A percentile compares a stretch with the other conserved stretches of the same genome.
phyloP scores from a whole-genome alignment of 2,113 vertebrate genomes.

The Spheniscus mendiculus region DNA sequence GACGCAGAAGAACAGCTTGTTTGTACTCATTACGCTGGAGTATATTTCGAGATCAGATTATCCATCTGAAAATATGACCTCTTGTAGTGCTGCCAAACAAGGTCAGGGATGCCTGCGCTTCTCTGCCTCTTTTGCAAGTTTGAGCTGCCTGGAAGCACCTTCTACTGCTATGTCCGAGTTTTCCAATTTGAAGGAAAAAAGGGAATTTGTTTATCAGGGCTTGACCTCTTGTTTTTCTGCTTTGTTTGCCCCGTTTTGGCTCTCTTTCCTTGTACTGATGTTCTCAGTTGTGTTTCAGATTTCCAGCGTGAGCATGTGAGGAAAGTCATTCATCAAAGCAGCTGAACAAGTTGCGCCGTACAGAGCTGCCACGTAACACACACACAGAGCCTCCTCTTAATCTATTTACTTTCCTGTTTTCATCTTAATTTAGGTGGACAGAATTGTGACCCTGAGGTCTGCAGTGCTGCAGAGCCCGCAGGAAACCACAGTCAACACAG shows the following conservation, averaged over 20 bases:
- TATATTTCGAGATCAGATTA: constrained; percentile 37
- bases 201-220: background rate
- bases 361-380: background rate
- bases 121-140: background rate
- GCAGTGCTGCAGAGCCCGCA: background rate
- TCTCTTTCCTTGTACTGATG: background rate
- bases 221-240: background rate
- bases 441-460: background rate
- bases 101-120: background rate
- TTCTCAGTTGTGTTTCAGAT: background rate
- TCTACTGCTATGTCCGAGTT: accelerated
- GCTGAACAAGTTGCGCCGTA: background rate
- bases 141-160: background rate
- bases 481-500: background rate
- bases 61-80: constrained; percentile 33
- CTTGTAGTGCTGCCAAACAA: background rate
- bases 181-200: background rate
- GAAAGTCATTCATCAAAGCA: background rate
- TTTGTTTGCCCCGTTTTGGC: background rate
- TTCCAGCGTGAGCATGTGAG: background rate
- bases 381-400: background rate
- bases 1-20: background rate
- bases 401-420: background rate
- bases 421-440: constrained; percentile 32
- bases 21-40: constrained; percentile 20